These are phyloP conservation scores for Eupithecia subfuscata DNA, from an alignment of 2,888 invertebrate species.

Conservation along the genomic window DNA sequence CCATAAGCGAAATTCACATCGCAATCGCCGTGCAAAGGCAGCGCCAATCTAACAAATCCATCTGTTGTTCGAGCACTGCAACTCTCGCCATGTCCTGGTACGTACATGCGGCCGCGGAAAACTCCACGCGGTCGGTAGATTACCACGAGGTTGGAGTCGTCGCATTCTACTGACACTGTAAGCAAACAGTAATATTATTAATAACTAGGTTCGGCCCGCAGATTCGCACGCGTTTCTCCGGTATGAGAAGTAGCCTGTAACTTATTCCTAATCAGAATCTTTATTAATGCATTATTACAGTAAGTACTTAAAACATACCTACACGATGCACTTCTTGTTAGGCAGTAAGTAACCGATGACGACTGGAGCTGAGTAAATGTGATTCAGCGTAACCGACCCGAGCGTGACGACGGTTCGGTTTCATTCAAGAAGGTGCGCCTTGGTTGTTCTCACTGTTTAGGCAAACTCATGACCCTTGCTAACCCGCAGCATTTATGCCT, in stretches of 20 bases:
- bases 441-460: slow-evolving; percentile 86
- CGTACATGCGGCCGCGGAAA: slow-evolving; percentile 91
- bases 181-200: slow-evolving; percentile 13
- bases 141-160: slow-evolving; percentile 87
- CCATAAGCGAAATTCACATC: slow-evolving; percentile 84
- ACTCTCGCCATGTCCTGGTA: slow-evolving; percentile 89
- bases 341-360: background rate
- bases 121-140: slow-evolving; percentile 85
- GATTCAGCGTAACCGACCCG: background rate
- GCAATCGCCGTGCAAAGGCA: slow-evolving; percentile 85
- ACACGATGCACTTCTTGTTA: background rate
- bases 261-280: background rate
- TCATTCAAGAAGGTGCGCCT: background rate
- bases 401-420: background rate
- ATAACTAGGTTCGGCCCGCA: background rate
- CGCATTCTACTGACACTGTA: slow-evolving; percentile 91
- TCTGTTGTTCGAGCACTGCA: slow-evolving; percentile 85
- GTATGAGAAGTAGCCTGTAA: background rate
- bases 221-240: background rate
- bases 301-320: background rate
- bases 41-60: slow-evolving; percentile 78
- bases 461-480: slow-evolving; percentile 15
- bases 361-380: background rate
- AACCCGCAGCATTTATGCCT: too few species aligned
- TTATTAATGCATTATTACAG: background rate